Percentiles rank a stretch among this genome's conserved stretches.
Conservation (phyloP, 2,113 vertebrate genomes). For the Cyanoliseus patagonus region DNA sequence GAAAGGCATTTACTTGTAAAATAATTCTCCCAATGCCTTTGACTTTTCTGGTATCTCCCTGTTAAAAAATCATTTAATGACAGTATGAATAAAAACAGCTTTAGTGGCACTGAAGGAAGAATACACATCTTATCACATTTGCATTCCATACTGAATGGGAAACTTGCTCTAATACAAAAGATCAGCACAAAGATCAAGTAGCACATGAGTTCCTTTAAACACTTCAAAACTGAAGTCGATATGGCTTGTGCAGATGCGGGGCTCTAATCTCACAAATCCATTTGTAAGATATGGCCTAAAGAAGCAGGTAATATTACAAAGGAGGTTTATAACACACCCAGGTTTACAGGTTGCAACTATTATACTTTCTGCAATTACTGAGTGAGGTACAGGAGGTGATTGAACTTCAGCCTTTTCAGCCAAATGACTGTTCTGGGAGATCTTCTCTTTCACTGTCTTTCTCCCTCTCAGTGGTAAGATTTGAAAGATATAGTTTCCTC, state of each 20-base stretch:
- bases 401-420: not conserved
- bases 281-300: not conserved
- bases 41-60: not conserved
- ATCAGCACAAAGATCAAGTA: not conserved
- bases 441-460: not conserved
- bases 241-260: not conserved
- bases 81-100: not conserved
- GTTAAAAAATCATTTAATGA: not conserved
- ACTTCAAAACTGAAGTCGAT: not conserved
- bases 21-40: not conserved
- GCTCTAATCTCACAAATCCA: not conserved
- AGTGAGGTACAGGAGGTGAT: not conserved
- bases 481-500: not conserved
- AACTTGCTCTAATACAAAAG: not conserved
- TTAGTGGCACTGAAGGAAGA: not conserved
- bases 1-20: constrained; percentile 14
- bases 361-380: not conserved
- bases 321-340: not conserved
- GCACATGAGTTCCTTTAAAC: not conserved
- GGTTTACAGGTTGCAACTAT: not conserved
- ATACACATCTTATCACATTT: not conserved
- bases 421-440: not conserved
- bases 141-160: not conserved
- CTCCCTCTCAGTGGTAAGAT: not conserved
- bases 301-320: not conserved